Percentiles rank a stretch among this genome's conserved stretches.
Conservation (phyloP, 2,888 invertebrate genomes). For the Conchocele bisecta region DNA sequence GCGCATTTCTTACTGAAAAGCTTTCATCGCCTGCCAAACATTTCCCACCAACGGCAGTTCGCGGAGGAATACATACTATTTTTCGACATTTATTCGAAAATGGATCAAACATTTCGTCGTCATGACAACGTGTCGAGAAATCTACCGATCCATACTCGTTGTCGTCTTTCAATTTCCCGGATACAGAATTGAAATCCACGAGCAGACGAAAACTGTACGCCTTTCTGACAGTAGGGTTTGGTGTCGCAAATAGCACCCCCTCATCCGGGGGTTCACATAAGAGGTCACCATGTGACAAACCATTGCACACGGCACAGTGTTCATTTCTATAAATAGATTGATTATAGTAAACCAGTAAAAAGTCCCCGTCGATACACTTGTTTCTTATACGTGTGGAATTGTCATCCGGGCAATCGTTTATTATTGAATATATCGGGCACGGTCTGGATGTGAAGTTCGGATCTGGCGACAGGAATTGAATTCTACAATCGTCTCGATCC, state of each 20-base stretch:
- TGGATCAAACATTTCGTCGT: constrained; percentile 57
- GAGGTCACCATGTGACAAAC: not conserved
- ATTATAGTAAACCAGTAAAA: constrained; percentile 12
- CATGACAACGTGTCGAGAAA: constrained; percentile 19
- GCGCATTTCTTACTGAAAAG: not conserved
- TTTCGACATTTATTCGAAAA: constrained; percentile 45
- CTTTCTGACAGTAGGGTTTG: not conserved
- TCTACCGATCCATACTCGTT: not conserved
- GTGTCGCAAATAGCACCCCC: not conserved
- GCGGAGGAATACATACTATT: constrained; percentile 33
- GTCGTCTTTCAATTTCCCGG: not conserved
- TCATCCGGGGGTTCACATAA: constrained; percentile 7
- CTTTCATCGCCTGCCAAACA: constrained; percentile 1
- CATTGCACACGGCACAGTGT: constrained; percentile 72
- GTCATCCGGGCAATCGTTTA: constrained; percentile 6
- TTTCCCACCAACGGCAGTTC: constrained; percentile 15
- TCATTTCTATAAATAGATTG: constrained; percentile 59
- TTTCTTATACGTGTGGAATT: not conserved
- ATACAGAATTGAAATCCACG: constrained; percentile 25
- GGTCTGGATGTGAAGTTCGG: constrained; percentile 3
- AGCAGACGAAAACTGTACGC: constrained; percentile 34
- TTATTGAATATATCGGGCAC: constrained; percentile 9
- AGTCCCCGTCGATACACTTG: constrained; percentile 19
- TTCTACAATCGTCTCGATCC: not conserved
- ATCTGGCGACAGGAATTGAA: constrained; percentile 12